Percentiles rank a stretch among this genome's conserved stretches.
Conservation (phyloP, 2,797 vertebrate species). For the Galaxias olidus region DNA sequence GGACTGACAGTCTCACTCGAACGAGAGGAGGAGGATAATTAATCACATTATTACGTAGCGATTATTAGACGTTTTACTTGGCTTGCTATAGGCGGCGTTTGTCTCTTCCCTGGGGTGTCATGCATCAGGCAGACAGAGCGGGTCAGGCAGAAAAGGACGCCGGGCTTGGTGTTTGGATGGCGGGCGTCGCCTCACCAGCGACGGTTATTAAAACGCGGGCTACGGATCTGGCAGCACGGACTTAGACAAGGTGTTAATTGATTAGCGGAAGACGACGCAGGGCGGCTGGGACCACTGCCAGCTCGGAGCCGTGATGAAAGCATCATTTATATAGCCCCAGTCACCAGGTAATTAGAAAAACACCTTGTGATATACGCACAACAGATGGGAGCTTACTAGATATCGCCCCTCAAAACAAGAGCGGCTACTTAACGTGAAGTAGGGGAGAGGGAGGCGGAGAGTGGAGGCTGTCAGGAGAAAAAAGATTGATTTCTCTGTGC, state of each 20-base stretch:
- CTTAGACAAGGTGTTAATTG: conserved; percentile 79
- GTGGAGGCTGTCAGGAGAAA: too few relatives aligned
- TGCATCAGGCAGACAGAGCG: conserved; percentile 63
- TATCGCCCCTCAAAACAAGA: conserved; percentile 44
- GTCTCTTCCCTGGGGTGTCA: conserved; percentile 64
- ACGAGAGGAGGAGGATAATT: conserved; percentile 70
- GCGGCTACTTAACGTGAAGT: neutral
- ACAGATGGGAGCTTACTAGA: conserved; percentile 38
- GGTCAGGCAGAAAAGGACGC: conserved; percentile 43
- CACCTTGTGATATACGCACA: conserved; percentile 58
- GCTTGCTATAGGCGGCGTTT: conserved; percentile 50
- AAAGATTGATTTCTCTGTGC: neutral
- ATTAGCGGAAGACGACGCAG: conserved; percentile 66
- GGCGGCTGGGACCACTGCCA: conserved; percentile 56
- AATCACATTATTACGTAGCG: conserved; percentile 74
- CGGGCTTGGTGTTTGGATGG: conserved; percentile 2
- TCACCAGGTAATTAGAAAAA: conserved; percentile 75
- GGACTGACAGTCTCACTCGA: conserved; percentile 32
- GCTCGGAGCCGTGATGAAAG: conserved; percentile 68
- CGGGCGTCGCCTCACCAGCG: conserved; percentile 36
- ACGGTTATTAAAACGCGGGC: conserved; percentile 63
- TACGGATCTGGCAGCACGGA: conserved; percentile 47
- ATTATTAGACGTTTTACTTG: conserved; percentile 68
- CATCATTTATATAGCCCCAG: conserved; percentile 72
- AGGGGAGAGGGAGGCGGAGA: neutral